phyloP scores from a whole-genome alignment of 2,888 invertebrate genomes.

The Philereme vetulata region DNA sequence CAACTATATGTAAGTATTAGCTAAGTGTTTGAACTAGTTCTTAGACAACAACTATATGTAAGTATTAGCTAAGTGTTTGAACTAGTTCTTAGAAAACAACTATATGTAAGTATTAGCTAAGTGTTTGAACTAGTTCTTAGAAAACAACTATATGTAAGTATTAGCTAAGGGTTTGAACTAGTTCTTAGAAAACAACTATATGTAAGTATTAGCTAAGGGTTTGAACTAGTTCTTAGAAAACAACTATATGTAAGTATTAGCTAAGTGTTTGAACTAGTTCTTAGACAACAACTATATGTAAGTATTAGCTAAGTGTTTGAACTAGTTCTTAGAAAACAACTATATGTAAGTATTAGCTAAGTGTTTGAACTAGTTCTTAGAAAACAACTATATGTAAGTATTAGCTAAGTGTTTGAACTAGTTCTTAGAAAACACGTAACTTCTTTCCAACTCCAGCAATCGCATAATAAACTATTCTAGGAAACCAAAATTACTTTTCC shows the following conservation, averaged over 20 bases:
- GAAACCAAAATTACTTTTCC: conserved; percentile 28
- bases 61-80: background rate
- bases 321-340: background rate
- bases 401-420: background rate
- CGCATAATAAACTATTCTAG: background rate
- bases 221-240: background rate
- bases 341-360: too few species aligned
- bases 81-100: background rate
- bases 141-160: background rate
- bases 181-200: background rate
- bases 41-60: background rate
- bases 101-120: too few species aligned
- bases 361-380: background rate
- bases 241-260: background rate
- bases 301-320: background rate
- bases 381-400: too few species aligned
- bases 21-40: background rate
- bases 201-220: background rate
- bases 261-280: background rate
- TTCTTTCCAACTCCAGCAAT: conserved; percentile 4
- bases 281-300: background rate
- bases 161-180: background rate
- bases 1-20: background rate
- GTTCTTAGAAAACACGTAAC: background rate
- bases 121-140: background rate